Base-by-base conservation (phyloP, 2,888 invertebrate species). In the Phalangium opilio region DNA sequence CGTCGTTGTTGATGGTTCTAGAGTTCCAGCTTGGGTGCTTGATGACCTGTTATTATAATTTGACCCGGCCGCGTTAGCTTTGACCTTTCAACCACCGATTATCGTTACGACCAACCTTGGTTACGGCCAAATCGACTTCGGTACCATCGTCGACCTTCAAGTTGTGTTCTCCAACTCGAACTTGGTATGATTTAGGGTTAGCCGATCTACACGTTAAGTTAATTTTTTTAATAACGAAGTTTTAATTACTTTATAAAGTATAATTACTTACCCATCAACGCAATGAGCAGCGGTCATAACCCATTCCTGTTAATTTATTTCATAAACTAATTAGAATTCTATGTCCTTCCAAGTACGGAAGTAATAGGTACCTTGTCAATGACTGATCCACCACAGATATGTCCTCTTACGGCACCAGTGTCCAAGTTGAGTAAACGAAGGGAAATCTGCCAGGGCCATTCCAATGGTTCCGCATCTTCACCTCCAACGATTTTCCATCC, bases 1-100 rank as follows among this genome's bases (percentile, higher is more conserved):
- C 64, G 57, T 67, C 67, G 51, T 64, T 63, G 34, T 65, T 64
- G 34, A 65, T 64, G 8, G 64, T 64, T 45, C 61, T 58, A 49
- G 61, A 58, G 53, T 66, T 44, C 15, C 35, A 44, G 18, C 40
- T 12, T 19, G 15, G 5, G 32, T 44, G 45, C 3, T 15, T 17
- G 15, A 44, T n/a, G 12, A 44, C 39, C 41, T 44, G 15, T 17
- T n/a, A 32, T 43, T 12, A 43, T 41, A 18, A 12, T 15, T 8
- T 19, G 40, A n/a, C 35, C 40, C 35, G 27, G 5, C 27, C 27
- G 8, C 4, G 8, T 7, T 27, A 8, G 4, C 27, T 27, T 27
- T n/a, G n/a, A n/a, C n/a, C n/a, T n/a, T n/a, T n/a, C n/a, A n/a
- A n/a, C n/a, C n/a, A n/a, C n/a, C n/a, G n/a, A n/a, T n/a, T 7